These are phyloP conservation scores for Perca fluviatilis DNA, from an alignment of 2,113 vertebrate species.

Conservation along the genomic window DNA sequence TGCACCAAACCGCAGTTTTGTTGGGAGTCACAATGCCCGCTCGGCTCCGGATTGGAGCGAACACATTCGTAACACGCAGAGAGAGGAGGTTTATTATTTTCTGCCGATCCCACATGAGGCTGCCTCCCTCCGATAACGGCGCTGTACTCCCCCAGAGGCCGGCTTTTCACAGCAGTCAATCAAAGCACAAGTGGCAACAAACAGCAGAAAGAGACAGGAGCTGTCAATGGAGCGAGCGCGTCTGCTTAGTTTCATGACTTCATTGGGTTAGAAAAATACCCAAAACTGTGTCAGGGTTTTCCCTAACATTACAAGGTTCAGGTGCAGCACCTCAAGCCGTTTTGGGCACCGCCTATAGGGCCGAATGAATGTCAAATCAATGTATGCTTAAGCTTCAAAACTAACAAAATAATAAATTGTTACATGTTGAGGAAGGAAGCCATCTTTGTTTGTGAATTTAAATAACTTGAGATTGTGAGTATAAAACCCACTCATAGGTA, in stretches of 20 bases:
- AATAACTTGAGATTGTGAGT: too few relatives aligned
- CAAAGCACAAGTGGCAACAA: constrained; percentile 63
- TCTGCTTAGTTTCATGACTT: constrained; percentile 35
- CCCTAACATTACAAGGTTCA: too few relatives aligned
- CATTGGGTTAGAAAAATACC: constrained; percentile 23
- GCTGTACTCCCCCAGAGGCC: constrained; percentile 31
- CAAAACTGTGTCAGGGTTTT: neutral
- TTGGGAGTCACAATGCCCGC: constrained; percentile 69
- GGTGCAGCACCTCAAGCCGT: too few relatives aligned
- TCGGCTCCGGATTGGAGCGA: constrained; percentile 44
- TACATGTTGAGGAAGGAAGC: too few relatives aligned
- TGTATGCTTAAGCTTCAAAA: too few relatives aligned
- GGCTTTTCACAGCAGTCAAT: constrained; percentile 59
- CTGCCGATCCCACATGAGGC: constrained; percentile 54
- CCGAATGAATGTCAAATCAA: too few relatives aligned
- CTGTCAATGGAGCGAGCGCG: constrained; percentile 33
- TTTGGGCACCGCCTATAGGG: too few relatives aligned
- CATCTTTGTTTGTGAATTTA: too few relatives aligned
- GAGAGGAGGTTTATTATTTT: constrained; percentile 58
- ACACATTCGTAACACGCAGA: constrained; percentile 47
- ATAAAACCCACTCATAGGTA: too few relatives aligned
- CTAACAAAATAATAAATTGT: too few relatives aligned
- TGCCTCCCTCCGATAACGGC: constrained; percentile 56
- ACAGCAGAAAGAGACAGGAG: constrained; percentile 52
- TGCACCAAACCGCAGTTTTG: constrained; percentile 53